These are phyloP conservation scores for Coelinius sp. DNA, from an alignment of 2,888 invertebrate genomes.

Conservation along the genomic window DNA sequence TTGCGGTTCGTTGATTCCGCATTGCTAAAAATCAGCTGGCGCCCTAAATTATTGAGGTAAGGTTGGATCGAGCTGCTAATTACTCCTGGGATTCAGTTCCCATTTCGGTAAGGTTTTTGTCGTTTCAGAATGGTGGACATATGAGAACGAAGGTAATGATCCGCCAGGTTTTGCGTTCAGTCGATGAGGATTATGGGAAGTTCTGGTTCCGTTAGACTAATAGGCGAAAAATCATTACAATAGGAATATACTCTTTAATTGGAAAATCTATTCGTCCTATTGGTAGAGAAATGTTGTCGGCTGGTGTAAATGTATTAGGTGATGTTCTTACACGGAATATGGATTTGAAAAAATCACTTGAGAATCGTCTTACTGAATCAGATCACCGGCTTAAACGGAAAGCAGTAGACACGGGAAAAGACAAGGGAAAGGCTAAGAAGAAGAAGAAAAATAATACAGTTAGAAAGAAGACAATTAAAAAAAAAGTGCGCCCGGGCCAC, in stretches of 20 bases:
- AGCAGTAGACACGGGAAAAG: background rate
- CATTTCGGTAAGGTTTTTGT: no score
- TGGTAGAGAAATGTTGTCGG: background rate
- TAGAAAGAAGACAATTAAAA: background rate
- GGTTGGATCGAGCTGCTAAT: no score
- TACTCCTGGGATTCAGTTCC: no score
- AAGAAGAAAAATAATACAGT: background rate
- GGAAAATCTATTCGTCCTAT: background rate
- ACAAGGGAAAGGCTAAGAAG: background rate
- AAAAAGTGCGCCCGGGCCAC: no score
- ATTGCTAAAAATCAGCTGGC: no score
- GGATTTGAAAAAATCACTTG: background rate
- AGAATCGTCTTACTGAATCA: background rate
- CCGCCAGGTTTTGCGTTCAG: no score
- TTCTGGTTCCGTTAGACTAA: no score
- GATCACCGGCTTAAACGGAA: conserved; percentile 16
- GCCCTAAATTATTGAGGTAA: no score
- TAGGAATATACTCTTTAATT: background rate
- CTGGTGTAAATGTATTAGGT: background rate
- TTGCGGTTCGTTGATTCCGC: no score
- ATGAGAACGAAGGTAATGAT: no score
- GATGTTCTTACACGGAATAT: background rate
- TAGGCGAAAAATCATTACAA: background rate
- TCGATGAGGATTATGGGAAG: no score
- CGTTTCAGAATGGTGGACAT: no score